phyloP scores from a whole-genome alignment of 2,797 vertebrate species.

The Melanotaenia parkinsoni region DNA sequence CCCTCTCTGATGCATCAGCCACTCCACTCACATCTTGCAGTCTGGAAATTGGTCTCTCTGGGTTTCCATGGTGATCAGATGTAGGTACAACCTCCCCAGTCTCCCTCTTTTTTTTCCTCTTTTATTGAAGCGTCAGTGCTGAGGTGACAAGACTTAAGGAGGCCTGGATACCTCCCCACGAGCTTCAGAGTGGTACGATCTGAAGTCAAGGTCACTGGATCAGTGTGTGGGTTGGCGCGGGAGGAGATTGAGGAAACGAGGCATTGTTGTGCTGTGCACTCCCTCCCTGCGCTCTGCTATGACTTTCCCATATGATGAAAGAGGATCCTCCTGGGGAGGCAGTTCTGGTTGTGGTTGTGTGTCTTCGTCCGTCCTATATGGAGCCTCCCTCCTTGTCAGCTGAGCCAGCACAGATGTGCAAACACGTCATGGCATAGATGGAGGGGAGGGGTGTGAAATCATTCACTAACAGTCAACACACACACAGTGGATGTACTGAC shows the following conservation, averaged over 20 bases:
- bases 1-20: slow-evolving; percentile 18
- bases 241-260: not conserved
- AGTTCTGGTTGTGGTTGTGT: slow-evolving; percentile 9
- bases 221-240: not conserved
- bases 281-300: no score
- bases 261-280: slow-evolving; percentile 1
- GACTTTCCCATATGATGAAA: slow-evolving; percentile 40
- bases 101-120: not conserved
- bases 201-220: slow-evolving; percentile 64
- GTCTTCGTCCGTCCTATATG: slow-evolving; percentile 39
- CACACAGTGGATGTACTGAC: slow-evolving; percentile 10
- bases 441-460: slow-evolving; percentile 47
- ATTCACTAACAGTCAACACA: slow-evolving; percentile 24
- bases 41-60: slow-evolving; percentile 51
- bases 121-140: slow-evolving; percentile 59
- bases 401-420: slow-evolving; percentile 67
- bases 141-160: slow-evolving; percentile 36
- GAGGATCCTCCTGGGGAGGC: slow-evolving; percentile 39
- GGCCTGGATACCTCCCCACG: slow-evolving; percentile 39
- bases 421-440: slow-evolving; percentile 39
- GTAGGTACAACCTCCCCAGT: slow-evolving; percentile 25
- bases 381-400: slow-evolving; percentile 48
- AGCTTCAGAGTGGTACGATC: slow-evolving; percentile 33
- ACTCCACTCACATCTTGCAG: slow-evolving; percentile 43
- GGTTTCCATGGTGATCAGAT: slow-evolving; percentile 70